phyloP scores from a whole-genome alignment of 2,888 invertebrate genomes.

The Pasiphila rectangulata region DNA sequence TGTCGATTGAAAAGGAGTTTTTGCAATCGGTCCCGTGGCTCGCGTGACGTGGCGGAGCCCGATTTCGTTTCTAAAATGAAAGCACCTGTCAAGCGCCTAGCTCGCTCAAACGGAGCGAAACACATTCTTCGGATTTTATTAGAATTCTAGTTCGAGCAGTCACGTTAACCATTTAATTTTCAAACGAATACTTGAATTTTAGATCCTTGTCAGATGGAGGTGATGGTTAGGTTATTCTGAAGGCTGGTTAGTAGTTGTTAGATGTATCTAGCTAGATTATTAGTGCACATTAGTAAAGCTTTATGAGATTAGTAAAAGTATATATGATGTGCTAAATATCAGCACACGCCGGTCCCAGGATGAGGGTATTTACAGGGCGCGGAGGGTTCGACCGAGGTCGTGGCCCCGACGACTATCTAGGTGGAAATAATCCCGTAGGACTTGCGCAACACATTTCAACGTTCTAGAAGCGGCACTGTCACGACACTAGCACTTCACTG shows the following conservation, averaged over 20 bases:
- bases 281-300: constrained; percentile 30
- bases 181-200: not conserved
- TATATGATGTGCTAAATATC: constrained; percentile 50
- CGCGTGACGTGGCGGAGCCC: constrained; percentile 44
- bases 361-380: constrained; percentile 42
- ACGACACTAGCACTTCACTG: constrained; percentile 77
- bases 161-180: not conserved
- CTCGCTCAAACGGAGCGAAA: constrained; percentile 36
- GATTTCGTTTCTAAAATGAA: constrained; percentile 57
- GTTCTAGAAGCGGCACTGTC: constrained; percentile 78
- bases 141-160: constrained; percentile 23
- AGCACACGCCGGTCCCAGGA: constrained; percentile 48
- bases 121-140: constrained; percentile 38
- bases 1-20: constrained; percentile 45
- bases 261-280: constrained; percentile 8
- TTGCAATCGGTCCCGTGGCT: constrained; percentile 42
- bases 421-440: constrained; percentile 75
- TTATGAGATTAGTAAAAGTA: constrained; percentile 43
- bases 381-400: constrained; percentile 53
- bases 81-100: constrained; percentile 48
- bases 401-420: constrained; percentile 61
- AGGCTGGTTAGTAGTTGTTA: constrained; percentile 12
- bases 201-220: not conserved
- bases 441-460: constrained; percentile 76
- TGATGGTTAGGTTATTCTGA: constrained; percentile 3